Evolutionary conservation across 2,888 invertebrate genomes (phyloP), one percentile per base, ranked within the genome.

Genomic region (Euphydryas editha): DNA sequence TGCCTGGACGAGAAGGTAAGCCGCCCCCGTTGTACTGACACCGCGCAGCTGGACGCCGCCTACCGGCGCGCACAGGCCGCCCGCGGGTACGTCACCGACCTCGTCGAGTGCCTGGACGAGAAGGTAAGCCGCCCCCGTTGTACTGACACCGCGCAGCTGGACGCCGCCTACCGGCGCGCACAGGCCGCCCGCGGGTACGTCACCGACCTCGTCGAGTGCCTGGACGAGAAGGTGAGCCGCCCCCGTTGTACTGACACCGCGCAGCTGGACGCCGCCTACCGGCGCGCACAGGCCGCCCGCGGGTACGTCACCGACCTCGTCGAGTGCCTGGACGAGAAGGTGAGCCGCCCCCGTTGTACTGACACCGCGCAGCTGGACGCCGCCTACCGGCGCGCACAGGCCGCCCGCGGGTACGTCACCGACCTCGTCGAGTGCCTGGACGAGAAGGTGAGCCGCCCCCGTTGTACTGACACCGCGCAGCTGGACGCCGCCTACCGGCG

Each of bases 241-340:
- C 0, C 17, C 13, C 10, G 13, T 8, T 37, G 37, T 13, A 37
- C 37, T 37, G 37, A 37, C 59, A 88, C 93, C n/a, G 87, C 84
- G 0, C 81, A 84, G 68, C 94, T 98, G 62, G 97, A 97, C 74
- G 95, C 95, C 65, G 96, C 97, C 75, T 99, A 97, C 94, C 93
- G 95, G 81, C 97, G 98, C 92, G 99, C 98, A 94, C 99, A 99
- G 94, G 97, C 98, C 92, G 95, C 98, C 81, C 95, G 98, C 86
- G 98, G 98, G 81, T 99, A 98, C 94, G 95, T 98, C 84, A 97
- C 97, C 76, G 98, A 99, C 95, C 95, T 99, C 88, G 95, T 99
- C 85, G 99, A 99, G 94, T 99, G 99, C 93, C 94, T 99, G 80
- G 98, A 98, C 87, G 98, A 99, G 93, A 99, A 99, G 96, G 98